Base-by-base conservation (phyloP, 64 coral and sea anemone genomes). In the Montipora efflorescens region DNA sequence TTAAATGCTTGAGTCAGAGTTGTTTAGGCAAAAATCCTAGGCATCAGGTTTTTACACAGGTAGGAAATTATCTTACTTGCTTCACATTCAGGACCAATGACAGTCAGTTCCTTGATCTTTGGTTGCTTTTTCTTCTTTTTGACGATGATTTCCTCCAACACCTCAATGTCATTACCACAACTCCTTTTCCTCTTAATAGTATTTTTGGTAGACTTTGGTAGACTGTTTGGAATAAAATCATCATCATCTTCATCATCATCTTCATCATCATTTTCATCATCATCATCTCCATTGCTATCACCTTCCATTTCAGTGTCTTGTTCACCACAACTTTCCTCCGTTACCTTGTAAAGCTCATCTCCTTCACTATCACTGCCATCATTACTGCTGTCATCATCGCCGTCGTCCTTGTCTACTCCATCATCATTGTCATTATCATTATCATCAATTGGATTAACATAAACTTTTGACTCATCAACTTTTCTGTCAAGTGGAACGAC, bases 181-280 rank as follows among this genome's bases (percentile, higher is more conserved):
- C 19, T 78, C 45, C 55, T 76, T 13, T 1, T 78, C 1, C 64
- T 78, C 43, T 13, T 5, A 13, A 0, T 7, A 19, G 36, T 47
- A 4, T 11, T 45, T 79, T 19, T n/a, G 68, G 19, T 71, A 19
- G 20, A 46, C 64, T 82, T 73, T 19, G 16, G n/a, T 72, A 71
- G 48, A 72, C 7, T 76, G 11, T 88, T 76, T 5, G 94, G 76
- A 10, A 87, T 12, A 74, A 80, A 91, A n/a, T 95, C 46, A 6
- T 86, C 66, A 49, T 21, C 62, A 21, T 51, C 8, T 1, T 72
- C 10, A 43, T 83, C 79, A 43, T 87, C 59, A 51, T 75, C 61
- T 23, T 53, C 59, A 74, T 47, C 47, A 78, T 28, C 48, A 70
- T 25, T 45, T 3, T 48, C 48, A 47, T 44, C 67, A 2, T n/a